A percentile compares a stretch with the other conserved stretches of the same genome.
phyloP scores from a whole-genome alignment of 2,113 vertebrate species.

The Chiloscyllium plagiosum region DNA sequence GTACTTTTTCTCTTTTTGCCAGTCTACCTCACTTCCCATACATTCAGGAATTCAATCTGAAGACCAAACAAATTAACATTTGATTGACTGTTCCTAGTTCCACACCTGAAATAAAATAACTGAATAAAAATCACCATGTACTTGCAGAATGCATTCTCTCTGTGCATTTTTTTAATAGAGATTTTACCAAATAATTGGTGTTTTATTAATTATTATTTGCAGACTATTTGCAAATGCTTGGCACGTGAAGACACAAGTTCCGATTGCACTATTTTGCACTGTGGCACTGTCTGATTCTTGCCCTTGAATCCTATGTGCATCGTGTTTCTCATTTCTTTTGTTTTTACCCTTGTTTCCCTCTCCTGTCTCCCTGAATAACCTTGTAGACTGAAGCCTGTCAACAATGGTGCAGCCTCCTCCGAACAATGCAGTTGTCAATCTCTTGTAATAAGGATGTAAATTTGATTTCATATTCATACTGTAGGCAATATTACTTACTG shows the following conservation, averaged over 20 bases:
- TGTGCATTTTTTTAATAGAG: neutral
- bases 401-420: neutral
- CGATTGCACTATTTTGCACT: too few species aligned
- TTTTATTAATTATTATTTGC: neutral
- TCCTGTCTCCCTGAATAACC: too few species aligned
- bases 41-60: neutral
- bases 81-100: neutral
- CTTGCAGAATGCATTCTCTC: neutral
- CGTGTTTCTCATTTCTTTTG: too few species aligned
- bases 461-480: neutral
- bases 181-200: neutral
- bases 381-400: neutral
- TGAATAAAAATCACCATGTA: neutral
- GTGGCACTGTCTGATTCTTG: too few species aligned
- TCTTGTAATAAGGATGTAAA: neutral
- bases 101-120: neutral
- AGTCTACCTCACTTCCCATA: neutral
- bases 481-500: neutral
- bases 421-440: neutral
- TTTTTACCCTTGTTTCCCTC: too few species aligned
- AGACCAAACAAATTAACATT: neutral
- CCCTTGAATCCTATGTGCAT: too few species aligned
- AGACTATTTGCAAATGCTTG: too few species aligned
- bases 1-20: neutral
- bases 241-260: too few species aligned